Percentiles rank a stretch among this genome's conserved stretches.
Conservation (phyloP, 1,140 invertebrate species). For the Bombyx mandarina region DNA sequence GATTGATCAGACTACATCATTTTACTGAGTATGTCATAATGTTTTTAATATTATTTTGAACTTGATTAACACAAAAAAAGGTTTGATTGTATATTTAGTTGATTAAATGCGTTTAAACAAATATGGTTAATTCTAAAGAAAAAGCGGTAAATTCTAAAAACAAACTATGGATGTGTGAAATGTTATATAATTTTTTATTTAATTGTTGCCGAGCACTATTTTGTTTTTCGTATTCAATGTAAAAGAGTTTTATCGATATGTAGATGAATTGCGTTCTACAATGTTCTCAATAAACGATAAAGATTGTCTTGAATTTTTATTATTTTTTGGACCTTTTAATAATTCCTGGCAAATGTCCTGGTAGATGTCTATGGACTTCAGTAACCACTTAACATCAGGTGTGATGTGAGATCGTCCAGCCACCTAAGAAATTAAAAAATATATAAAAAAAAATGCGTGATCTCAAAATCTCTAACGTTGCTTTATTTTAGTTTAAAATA, state of each 20-base stretch:
- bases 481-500: too few relatives aligned
- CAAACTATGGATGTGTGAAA: slow-evolving; percentile 19
- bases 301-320: slow-evolving; percentile 27
- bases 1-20: too few relatives aligned
- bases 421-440: background rate
- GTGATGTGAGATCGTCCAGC: background rate
- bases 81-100: too few relatives aligned
- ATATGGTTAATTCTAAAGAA: too few relatives aligned
- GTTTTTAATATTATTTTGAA: too few relatives aligned
- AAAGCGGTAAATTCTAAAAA: too few relatives aligned
- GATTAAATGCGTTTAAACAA: too few relatives aligned
- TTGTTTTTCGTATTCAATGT: slow-evolving; percentile 60
- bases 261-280: slow-evolving; percentile 53
- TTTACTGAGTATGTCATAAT: too few relatives aligned
- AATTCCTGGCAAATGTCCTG: background rate
- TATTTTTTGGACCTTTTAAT: slow-evolving; percentile 8
- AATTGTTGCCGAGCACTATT: slow-evolving; percentile 59
- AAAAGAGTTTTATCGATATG: slow-evolving; percentile 63
- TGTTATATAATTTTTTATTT: slow-evolving; percentile 57
- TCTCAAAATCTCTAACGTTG: too few relatives aligned
- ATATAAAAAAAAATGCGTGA: too few relatives aligned
- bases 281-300: slow-evolving; percentile 65
- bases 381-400: background rate
- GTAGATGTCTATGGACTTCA: background rate
- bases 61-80: too few relatives aligned